A percentile compares a stretch with the other conserved stretches of the same genome.
Evolutionary conservation across 2,888 invertebrate genomes (phyloP).

Genomic region (Drosophila antonietae): DNA sequence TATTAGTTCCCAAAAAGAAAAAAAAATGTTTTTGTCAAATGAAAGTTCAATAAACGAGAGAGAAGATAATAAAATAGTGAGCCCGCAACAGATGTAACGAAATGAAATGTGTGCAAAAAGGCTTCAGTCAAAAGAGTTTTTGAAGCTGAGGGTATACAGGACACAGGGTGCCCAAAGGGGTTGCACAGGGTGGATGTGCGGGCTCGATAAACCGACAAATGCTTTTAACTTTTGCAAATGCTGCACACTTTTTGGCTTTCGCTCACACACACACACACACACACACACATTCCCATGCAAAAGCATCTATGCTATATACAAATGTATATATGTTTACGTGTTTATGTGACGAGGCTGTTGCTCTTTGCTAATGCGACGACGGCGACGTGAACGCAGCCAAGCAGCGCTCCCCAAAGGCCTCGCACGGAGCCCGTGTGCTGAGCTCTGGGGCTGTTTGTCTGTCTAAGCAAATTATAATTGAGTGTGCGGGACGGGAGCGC

Average conservation of each 20-base stretch:
- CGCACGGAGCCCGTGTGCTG: constrained; percentile 16
- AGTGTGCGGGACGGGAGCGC: constrained; percentile 72
- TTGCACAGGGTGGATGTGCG: background rate
- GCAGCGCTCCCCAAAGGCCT: constrained; percentile 48
- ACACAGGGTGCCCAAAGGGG: background rate
- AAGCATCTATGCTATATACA: background rate
- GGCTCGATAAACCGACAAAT: constrained; percentile 59
- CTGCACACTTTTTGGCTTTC: constrained; percentile 64
- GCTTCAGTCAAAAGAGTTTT: constrained; percentile 34
- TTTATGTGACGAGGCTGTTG: constrained; percentile 53
- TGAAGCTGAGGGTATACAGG: constrained; percentile 2
- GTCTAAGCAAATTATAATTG: constrained; percentile 76
- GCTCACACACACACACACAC: background rate
- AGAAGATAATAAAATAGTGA: constrained; percentile 27
- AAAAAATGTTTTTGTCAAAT: background rate
- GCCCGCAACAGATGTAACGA: constrained; percentile 44
- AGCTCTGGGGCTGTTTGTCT: constrained; percentile 49
- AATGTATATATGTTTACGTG: constrained; percentile 4
- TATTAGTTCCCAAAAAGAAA: background rate
- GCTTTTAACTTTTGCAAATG: constrained; percentile 72
- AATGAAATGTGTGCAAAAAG: constrained; percentile 45
- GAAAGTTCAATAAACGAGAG: constrained; percentile 27
- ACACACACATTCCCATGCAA: constrained; percentile 5
- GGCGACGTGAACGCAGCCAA: constrained; percentile 37
- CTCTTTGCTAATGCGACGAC: constrained; percentile 68